Base-by-base conservation (phyloP, 2,113 vertebrate species). In the Suricata suricatta region DNA sequence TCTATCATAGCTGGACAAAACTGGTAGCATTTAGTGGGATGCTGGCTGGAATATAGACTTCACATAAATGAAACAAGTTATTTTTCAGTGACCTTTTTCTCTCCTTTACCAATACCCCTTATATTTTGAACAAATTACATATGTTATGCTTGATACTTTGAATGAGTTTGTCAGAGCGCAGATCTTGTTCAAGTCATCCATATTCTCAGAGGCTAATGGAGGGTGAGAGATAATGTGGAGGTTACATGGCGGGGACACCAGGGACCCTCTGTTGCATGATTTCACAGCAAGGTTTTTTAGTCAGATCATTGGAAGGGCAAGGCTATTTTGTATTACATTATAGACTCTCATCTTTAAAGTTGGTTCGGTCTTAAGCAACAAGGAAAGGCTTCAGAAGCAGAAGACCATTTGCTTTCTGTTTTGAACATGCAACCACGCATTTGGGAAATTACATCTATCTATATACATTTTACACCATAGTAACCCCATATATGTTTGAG, bases 81-180 rank as follows among this genome's bases (percentile, higher is more conserved):
- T 90, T 92, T 97, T 82, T 88, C 71, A 69, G 21, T 77, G 38
- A 69, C 6, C 14, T 81, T 96, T 87, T 90, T 16, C 5, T 63
- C 14, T 84, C 92, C 13, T 90, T 92, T 92, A 13, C 15, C 60
- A 94, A 52, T 71, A 50, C 17, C 35, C 47, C 31, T 80, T 93
- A 41, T 44, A 84, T 84, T 71, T 60, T 72, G 72, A 50, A 23
- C 27, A 96, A 96, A 93, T 69, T 57, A 11, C 14, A 1, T 76
- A 54, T n/a, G 35, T 68, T 90, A 66, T 7, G 8, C n/a, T 92
- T 57, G 7, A 74, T 80, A 68, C 31, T 81, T 81, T 87, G n/a
- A 95, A 38, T 63, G 33, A 82, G 12, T 86, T 87, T 77, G 4
- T 96, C 25, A 57, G 33, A 81, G 4, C 86, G 13, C 7, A 84